These are phyloP conservation scores for Neosilurus hyrtlii DNA, from an alignment of 2,797 vertebrate species.

Conservation along the genomic window DNA sequence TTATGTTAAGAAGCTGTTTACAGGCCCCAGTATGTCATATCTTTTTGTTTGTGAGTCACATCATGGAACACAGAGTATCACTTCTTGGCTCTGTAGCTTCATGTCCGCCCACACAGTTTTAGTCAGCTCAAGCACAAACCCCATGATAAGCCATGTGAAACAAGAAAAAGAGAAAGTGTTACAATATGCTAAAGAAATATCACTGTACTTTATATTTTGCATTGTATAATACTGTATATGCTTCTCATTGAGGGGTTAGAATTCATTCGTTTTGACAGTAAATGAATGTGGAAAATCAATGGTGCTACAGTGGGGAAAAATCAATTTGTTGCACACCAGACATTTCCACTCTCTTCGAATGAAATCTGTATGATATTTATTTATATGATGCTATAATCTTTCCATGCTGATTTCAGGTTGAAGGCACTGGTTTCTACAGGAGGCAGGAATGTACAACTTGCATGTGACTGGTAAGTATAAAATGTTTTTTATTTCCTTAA, in stretches of 20 bases:
- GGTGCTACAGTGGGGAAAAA: neutral
- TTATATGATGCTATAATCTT: neutral
- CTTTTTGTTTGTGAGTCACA: constrained; percentile 35
- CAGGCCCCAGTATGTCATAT: constrained; percentile 9
- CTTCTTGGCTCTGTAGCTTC: constrained; percentile 45
- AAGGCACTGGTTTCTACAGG: constrained; percentile 95
- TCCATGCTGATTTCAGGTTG: constrained; percentile 72
- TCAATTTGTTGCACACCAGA: neutral
- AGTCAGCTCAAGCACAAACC: constrained; percentile 40
- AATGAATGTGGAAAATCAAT: neutral
- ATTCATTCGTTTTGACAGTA: neutral
- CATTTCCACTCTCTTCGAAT: neutral
- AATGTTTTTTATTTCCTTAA: constrained; percentile 11
- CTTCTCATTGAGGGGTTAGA: neutral
- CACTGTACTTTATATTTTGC: neutral
- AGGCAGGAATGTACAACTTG: constrained; percentile 93
- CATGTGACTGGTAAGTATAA: constrained; percentile 92
- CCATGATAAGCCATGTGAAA: constrained; percentile 33
- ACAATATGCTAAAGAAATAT: neutral
- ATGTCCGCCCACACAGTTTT: constrained; percentile 34
- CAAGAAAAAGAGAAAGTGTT: constrained; percentile 19
- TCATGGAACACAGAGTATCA: constrained; percentile 36
- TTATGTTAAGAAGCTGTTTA: neutral
- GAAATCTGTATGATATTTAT: neutral
- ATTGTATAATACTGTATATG: neutral